Percentiles rank a stretch among this genome's conserved stretches.
Evolutionary conservation across 2,113 vertebrate species (phyloP).

Genomic region (Ginglymostoma cirratum): DNA sequence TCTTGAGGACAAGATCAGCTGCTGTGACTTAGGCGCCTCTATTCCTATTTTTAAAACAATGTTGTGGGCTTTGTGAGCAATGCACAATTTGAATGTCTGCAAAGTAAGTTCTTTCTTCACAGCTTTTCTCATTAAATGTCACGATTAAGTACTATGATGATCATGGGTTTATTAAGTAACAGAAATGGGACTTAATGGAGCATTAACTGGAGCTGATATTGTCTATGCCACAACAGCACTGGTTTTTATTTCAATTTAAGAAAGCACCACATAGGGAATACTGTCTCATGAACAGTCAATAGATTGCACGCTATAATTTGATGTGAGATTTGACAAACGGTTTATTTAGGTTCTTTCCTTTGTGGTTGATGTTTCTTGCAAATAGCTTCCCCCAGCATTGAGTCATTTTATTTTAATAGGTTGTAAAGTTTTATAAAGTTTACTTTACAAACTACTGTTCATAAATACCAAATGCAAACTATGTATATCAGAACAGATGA

Average conservation of each 20-base stretch:
- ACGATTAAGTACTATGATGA: neutral
- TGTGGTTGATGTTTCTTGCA: conserved; percentile 16
- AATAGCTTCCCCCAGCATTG: neutral
- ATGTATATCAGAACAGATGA: neutral
- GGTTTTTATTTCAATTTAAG: neutral
- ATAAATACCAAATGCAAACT: neutral
- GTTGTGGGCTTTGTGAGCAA: neutral
- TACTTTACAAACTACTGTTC: neutral
- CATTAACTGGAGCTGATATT: neutral
- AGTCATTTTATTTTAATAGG: neutral
- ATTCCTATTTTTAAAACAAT: neutral
- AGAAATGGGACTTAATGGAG: neutral
- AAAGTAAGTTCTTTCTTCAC: neutral
- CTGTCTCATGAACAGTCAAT: neutral
- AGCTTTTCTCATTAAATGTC: neutral
- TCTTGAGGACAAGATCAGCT: neutral
- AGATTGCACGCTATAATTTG: neutral
- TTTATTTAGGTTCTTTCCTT: conserved; percentile 5
- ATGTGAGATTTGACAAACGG: neutral
- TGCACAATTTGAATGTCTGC: neutral
- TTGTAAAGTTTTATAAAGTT: neutral
- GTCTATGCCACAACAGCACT: neutral
- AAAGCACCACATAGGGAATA: neutral
- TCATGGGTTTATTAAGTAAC: neutral
- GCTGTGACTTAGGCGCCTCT: no score